A percentile compares a stretch with the other conserved stretches of the same genome.
Conservation (phyloP, 1,140 invertebrate genomes). For the Thaumetopoea pityocampa region DNA sequence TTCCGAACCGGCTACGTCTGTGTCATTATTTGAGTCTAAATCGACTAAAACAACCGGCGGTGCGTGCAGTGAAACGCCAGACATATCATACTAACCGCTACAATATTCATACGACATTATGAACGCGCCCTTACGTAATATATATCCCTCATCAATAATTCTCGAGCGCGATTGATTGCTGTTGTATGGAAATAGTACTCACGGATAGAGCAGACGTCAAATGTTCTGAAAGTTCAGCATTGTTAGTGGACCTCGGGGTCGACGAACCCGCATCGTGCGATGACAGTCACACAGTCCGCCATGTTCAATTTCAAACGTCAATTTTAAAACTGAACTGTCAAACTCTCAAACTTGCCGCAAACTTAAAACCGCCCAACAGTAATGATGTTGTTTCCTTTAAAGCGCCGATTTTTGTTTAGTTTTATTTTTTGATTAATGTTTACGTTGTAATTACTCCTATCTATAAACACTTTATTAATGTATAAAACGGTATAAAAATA, state of each 20-base stretch:
- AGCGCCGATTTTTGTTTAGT: slow-evolving; percentile 3
- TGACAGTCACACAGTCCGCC: slow-evolving; percentile 60
- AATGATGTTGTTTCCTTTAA: slow-evolving; percentile 7
- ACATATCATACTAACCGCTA: slow-evolving; percentile 32
- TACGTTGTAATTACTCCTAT: slow-evolving; percentile 59
- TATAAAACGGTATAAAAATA: slow-evolving; percentile 76
- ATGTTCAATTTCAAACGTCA: slow-evolving; percentile 64
- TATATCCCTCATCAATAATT: slow-evolving; percentile 43
- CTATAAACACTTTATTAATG: slow-evolving; percentile 69
- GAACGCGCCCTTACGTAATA: slow-evolving; percentile 44
- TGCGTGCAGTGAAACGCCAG: background rate
- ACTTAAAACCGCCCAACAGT: slow-evolving; percentile 32
- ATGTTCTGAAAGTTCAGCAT: slow-evolving; percentile 70
- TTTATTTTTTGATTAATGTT: slow-evolving; percentile 25
- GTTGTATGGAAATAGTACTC: slow-evolving; percentile 34
- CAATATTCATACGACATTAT: slow-evolving; percentile 52
- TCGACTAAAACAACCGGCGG: too few relatives aligned
- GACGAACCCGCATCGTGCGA: slow-evolving; percentile 49
- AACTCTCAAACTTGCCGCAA: slow-evolving; percentile 52
- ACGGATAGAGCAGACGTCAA: slow-evolving; percentile 69
- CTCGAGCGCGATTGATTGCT: slow-evolving; percentile 28
- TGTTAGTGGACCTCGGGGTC: slow-evolving; percentile 43
- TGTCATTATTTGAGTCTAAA: too few relatives aligned
- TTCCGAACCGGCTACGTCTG: too few relatives aligned
- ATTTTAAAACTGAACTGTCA: slow-evolving; percentile 67